Percentiles rank a stretch among this genome's conserved stretches.
Evolutionary conservation across 2,888 invertebrate genomes (phyloP).

Genomic region (Drosophila infuscata): DNA sequence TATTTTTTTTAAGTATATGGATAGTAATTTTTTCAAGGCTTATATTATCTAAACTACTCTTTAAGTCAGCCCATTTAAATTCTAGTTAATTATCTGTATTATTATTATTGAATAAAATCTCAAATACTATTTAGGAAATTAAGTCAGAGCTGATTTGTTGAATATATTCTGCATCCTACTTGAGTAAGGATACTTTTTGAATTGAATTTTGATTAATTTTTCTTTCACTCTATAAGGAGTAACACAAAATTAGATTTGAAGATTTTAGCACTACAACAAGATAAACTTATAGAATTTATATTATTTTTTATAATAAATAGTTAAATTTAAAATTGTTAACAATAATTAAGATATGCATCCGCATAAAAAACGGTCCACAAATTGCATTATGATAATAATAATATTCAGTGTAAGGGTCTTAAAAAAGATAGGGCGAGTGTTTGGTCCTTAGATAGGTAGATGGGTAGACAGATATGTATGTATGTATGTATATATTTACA

Average conservation of each 20-base stretch:
- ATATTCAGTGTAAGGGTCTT: constrained; percentile 15
- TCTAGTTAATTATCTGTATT: no score
- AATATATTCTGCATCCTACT: background rate
- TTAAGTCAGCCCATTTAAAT: background rate
- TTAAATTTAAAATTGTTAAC: background rate
- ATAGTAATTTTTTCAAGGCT: background rate
- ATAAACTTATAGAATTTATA: background rate
- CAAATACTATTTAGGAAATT: background rate
- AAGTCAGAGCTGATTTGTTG: background rate
- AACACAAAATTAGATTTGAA: background rate
- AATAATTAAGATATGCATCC: background rate
- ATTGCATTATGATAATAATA: background rate
- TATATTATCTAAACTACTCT: background rate
- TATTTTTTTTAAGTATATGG: background rate
- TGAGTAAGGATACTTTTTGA: background rate
- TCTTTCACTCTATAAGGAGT: background rate
- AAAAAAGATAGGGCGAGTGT: background rate
- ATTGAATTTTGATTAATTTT: background rate
- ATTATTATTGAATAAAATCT: no score
- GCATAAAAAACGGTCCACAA: background rate
- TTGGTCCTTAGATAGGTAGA: constrained; percentile 7
- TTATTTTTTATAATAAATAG: background rate
- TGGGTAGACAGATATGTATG: constrained; percentile 11
- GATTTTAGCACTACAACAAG: background rate
- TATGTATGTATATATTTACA: background rate